phyloP scores from a whole-genome alignment of 2,888 invertebrate genomes.

The Acrocyrtus sp. region DNA sequence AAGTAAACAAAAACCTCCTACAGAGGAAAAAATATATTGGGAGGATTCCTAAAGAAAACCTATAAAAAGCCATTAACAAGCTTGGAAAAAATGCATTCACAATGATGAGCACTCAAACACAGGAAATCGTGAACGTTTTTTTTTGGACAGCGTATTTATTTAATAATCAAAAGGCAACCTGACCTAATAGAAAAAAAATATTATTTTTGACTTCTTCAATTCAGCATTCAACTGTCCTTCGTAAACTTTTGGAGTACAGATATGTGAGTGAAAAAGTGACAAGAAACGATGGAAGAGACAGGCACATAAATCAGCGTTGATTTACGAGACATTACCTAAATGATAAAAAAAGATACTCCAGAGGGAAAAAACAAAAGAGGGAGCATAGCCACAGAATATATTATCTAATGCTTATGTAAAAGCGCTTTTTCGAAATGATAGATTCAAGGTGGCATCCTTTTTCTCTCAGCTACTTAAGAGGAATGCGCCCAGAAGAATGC shows the following conservation, averaged over 20 bases:
- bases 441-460: not conserved
- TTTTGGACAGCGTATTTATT: not conserved
- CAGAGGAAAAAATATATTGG: conserved; percentile 38
- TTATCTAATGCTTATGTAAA: conserved; percentile 43
- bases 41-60: conserved; percentile 33
- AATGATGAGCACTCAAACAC: no score
- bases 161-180: no score
- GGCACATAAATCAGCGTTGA: conserved; percentile 50
- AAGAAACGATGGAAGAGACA: conserved; percentile 40
- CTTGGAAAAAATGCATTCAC: no score
- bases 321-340: conserved; percentile 25
- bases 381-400: no score
- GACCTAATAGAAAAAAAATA: not conserved
- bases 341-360: conserved; percentile 31
- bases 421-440: conserved; percentile 48
- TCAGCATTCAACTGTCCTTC: not conserved
- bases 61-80: conserved; percentile 29
- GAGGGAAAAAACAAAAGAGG: conserved; percentile 17
- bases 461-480: no score
- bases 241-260: not conserved
- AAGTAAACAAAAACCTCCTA: conserved; percentile 39
- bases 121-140: conserved; percentile 33
- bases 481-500: no score
- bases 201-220: not conserved
- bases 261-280: conserved; percentile 17